phyloP scores from a whole-genome alignment of 2,888 invertebrate species.

The Meloe dianella region DNA sequence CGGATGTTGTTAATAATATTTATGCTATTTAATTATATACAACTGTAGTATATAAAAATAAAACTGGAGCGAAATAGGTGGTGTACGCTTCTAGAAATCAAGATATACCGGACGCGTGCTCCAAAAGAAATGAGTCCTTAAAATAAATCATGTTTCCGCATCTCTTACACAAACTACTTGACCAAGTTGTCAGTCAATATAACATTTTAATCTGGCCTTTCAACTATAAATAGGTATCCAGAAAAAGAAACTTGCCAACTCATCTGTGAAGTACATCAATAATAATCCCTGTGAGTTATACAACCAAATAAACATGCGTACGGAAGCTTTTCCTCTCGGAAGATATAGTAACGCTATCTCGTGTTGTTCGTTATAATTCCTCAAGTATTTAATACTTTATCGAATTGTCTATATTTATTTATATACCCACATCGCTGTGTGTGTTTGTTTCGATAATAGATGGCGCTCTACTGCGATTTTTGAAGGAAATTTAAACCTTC shows the following conservation, averaged over 20 bases:
- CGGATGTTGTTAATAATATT: slow-evolving; percentile 16
- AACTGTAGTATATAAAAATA: background rate
- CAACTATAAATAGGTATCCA: too few species aligned
- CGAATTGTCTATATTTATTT: too few species aligned
- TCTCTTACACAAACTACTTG: background rate
- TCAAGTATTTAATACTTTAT: too few species aligned
- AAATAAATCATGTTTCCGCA: background rate
- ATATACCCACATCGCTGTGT: background rate
- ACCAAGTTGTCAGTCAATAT: background rate
- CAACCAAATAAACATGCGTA: background rate
- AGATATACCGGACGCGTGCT: slow-evolving; percentile 3
- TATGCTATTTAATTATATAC: slow-evolving; percentile 10
- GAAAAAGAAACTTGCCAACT: too few species aligned
- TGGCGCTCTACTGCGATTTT: background rate
- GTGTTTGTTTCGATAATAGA: background rate
- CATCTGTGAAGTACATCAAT: too few species aligned
- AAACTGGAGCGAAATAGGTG: slow-evolving; percentile 5
- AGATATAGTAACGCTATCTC: background rate
- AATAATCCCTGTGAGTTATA: background rate
- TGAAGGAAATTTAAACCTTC: background rate
- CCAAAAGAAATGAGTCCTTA: background rate
- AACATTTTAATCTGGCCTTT: too few species aligned
- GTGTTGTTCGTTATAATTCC: background rate
- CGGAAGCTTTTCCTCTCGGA: too few species aligned
- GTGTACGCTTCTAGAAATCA: background rate